Evolutionary conservation across 2,797 vertebrate genomes (phyloP).

Genomic region (Pseudochromis fuscus): DNA sequence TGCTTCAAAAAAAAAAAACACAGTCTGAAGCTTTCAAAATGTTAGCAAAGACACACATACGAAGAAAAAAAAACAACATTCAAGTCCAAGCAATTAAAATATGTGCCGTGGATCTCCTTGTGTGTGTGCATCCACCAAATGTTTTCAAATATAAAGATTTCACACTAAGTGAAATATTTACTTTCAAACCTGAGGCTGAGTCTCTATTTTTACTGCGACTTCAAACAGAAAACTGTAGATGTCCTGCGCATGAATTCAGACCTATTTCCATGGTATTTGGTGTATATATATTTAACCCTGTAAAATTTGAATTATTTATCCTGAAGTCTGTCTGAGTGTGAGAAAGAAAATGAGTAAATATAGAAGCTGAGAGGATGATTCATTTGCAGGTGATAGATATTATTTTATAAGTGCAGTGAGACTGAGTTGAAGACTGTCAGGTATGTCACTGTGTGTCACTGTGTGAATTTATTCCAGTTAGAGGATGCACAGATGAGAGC

Average conservation of each 20-base stretch:
- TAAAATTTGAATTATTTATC: no score
- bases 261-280: not conserved
- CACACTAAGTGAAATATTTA: conserved; percentile 27
- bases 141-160: not conserved
- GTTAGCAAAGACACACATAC: not conserved
- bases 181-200: conserved; percentile 21
- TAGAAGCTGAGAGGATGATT: not conserved
- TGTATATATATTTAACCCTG: not conserved
- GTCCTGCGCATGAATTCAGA: conserved; percentile 15
- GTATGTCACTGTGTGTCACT: no score
- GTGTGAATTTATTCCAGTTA: no score
- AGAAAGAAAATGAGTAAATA: no score
- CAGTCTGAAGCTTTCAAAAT: conserved; percentile 1
- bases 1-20: conserved; percentile 2
- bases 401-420: no score
- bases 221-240: conserved; percentile 17
- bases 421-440: not conserved
- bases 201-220: conserved; percentile 19
- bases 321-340: no score
- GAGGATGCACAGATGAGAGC: no score
- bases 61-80: conserved; percentile 12
- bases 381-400: not conserved
- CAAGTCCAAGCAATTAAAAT: not conserved
- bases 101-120: not conserved
- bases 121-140: conserved; percentile 1